phyloP scores from a whole-genome alignment of 2,797 vertebrate genomes.

The Acomys russatus region DNA sequence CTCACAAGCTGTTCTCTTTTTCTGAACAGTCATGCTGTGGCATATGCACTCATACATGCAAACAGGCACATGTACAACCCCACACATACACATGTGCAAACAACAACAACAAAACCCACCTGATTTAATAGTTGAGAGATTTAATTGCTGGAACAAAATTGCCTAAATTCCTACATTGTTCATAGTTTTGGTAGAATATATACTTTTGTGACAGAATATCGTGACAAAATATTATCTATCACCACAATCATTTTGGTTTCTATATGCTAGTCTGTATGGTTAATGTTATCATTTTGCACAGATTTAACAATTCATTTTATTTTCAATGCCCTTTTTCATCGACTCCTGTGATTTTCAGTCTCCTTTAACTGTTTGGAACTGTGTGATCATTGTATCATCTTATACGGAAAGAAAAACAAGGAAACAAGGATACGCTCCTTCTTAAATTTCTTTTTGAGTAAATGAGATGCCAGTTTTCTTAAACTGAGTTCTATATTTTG shows the following conservation, averaged over 20 bases:
- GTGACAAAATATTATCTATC: background rate
- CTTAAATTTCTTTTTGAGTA: background rate
- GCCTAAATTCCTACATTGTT: background rate
- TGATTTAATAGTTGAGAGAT: background rate
- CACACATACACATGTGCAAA: background rate
- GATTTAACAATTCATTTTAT: background rate
- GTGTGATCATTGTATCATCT: background rate
- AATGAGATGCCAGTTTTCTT: background rate
- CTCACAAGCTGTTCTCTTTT: background rate
- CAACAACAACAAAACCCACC: background rate
- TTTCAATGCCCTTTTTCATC: background rate
- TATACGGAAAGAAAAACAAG: background rate
- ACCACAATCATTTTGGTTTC: background rate
- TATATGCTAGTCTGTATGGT: background rate
- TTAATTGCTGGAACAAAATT: background rate
- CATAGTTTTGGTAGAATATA: background rate
- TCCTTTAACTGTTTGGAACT: background rate
- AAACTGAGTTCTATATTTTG: too few relatives aligned
- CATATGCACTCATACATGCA: background rate
- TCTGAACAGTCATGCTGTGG: background rate
- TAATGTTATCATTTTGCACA: background rate
- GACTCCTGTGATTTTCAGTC: background rate
- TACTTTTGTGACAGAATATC: background rate
- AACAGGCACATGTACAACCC: too few relatives aligned
- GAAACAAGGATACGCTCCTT: background rate